Evolutionary conservation across 2,797 vertebrate genomes (phyloP), one percentile per base, ranked within the genome.

Genomic region (Neosilurus hyrtlii): DNA sequence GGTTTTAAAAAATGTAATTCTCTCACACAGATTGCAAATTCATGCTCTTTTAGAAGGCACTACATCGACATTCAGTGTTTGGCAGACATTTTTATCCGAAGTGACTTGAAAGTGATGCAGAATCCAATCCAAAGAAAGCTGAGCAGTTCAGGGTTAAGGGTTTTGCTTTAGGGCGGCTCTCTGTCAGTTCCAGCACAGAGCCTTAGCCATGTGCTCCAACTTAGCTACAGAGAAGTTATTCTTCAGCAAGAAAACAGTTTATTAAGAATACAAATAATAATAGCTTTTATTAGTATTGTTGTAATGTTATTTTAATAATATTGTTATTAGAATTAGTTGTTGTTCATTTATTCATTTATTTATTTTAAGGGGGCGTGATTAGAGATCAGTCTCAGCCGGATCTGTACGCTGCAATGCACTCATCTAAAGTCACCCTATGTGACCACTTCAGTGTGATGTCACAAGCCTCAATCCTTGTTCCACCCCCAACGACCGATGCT

Each of bases 41-140:
- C 73, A 77, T 77, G 74, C 57, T 49, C 57, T 77, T 62, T 78
- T 63, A 49, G 14, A 14, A 49, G 14, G 56, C 56, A 12, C 24
- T 18, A 56, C 15, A 8, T 63, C 24, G 59, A 49, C 59, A 63
- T 49, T 76, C 1, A 35, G 30, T 61, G 16, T 51, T 49, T 63
- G 61, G 76, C 59, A 30, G 61, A 63, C n/a, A 10, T 52, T 78
- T 63, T 43, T 63, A 65, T 63, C 37, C 4, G n/a, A 51, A 63
- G 51, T 67, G 52, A 65, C 76, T 78, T 78, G 57, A 67, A 56
- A 67, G 52, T 80, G 51, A 80, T 76, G 78, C 79, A 52, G 49
- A n/a, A 83, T 10, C 14, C 43, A 70, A 35, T 49, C 61, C 43
- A 63, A 66, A 67, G 62, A 68, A 66, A 82, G 80, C 43, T 43